phyloP scores from a whole-genome alignment of 2,888 invertebrate species.

The Leucozona laternaria region DNA sequence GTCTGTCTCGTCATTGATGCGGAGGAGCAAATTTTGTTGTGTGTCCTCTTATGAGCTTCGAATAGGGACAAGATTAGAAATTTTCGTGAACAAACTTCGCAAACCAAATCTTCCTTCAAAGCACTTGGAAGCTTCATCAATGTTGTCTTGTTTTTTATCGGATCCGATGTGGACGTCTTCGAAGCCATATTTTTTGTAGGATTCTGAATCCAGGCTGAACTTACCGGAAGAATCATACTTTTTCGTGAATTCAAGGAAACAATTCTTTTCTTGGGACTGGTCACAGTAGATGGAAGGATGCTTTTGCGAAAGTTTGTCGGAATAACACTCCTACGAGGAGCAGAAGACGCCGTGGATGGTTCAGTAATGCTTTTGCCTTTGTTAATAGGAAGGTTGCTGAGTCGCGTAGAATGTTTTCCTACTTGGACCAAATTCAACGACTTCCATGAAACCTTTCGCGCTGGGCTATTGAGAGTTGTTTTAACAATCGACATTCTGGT shows the following conservation, averaged over 20 bases:
- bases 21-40: slow-evolving; percentile 55
- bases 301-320: slow-evolving; percentile 38
- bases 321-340: slow-evolving; percentile 43
- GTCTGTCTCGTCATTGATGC: slow-evolving; percentile 16
- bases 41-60: slow-evolving; percentile 79
- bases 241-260: slow-evolving; percentile 22
- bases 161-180: background rate
- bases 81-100: slow-evolving; percentile 78
- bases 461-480: slow-evolving; percentile 82
- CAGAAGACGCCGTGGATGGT: too few species aligned
- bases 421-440: background rate
- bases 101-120: slow-evolving; percentile 64
- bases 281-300: slow-evolving; percentile 39
- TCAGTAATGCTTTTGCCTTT: slow-evolving; percentile 12
- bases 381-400: background rate
- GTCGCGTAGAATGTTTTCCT: background rate
- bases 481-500: slow-evolving; percentile 82
- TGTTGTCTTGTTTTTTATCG: slow-evolving; percentile 1
- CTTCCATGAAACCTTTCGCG: slow-evolving; percentile 78
- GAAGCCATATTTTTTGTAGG: slow-evolving; percentile 53
- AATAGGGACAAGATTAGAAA: slow-evolving; percentile 78
- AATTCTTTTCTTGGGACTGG: slow-evolving; percentile 35
- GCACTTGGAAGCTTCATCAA: background rate
- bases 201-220: slow-evolving; percentile 1
- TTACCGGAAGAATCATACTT: background rate